Conservation (phyloP, 2,113 vertebrate genomes). For the Scolopax mira region DNA sequence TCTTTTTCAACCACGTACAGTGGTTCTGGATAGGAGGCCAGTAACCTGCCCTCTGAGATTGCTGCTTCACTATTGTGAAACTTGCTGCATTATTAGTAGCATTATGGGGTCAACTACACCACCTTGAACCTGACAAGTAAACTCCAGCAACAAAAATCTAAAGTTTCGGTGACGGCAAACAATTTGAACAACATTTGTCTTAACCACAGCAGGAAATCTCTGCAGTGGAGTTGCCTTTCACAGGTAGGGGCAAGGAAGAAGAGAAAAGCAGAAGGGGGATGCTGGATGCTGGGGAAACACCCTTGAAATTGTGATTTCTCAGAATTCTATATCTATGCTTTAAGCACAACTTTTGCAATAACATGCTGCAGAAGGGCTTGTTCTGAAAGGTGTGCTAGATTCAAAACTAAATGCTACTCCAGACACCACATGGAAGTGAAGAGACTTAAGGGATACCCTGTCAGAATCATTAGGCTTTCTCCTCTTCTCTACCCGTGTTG, state of each 20-base stretch:
- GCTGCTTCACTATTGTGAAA: not conserved
- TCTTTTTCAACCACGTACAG: not conserved
- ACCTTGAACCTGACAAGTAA: not conserved
- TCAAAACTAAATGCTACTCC: not conserved
- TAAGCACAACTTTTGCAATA: not conserved
- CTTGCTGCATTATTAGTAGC: not conserved
- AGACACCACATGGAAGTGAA: not conserved
- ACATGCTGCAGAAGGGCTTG: not conserved
- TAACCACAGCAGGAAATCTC: not conserved
- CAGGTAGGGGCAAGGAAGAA: not conserved
- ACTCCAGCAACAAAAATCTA: not conserved
- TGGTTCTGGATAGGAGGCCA: not conserved
- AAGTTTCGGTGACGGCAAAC: constrained; percentile 16
- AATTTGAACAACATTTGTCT: not conserved
- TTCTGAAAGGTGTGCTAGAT: not conserved
- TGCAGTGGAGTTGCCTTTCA: not conserved
- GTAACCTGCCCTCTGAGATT: not conserved
- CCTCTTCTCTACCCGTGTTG: not conserved
- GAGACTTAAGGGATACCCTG: rapidly evolving
- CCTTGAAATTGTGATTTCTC: not conserved
- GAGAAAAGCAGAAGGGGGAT: not conserved
- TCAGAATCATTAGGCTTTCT: not conserved
- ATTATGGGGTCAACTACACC: not conserved
- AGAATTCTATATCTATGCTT: not conserved
- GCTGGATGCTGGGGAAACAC: not conserved